Base-by-base conservation (phyloP, 2,113 vertebrate genomes). In the Cebidichthys violaceus region DNA sequence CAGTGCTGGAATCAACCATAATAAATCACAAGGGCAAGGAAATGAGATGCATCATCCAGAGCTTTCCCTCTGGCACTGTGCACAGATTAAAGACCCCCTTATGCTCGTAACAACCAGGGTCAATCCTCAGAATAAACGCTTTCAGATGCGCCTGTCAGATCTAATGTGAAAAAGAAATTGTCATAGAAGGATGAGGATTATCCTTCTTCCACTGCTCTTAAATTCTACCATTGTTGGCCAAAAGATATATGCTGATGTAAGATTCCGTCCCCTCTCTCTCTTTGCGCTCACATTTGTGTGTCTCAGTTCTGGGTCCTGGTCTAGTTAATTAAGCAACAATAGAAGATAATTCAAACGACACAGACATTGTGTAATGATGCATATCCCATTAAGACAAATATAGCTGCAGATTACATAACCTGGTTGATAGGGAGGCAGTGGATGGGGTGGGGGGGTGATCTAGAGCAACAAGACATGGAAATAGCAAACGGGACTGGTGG, bases 371-470 rank as follows among this genome's bases (percentile, higher is more conserved):
- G 94, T 86, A 92, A 93, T 92, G 77, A 75, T 54, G 88, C 83
- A 79, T 73, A 75, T 89, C 86, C 82, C 87, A 87, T 86, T 81
- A 84, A 83, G 79, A 89, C 88, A 90, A 93, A 94, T 91, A 92
- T 91, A 89, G 85, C 82, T 69, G 66, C 73, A 24, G 75, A 90
- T 93, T 92, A 88, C 87, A 92, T 92, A 89, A 94, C 89, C 86
- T 90, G 62, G 59, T 75, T 90, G 86, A 70, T 65, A 79, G 67
- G 52, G 33, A 68, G 59, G 77, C 80, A 88, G 89, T 64, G 75
- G 59, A 85, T 78, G 75, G 70, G 10, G 60, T 3, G 20, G 37
- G 39, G 60, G 43, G 82, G 52, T 47, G 72, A 77, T 84, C 81
- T 71, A 76, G 70, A 75, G 83, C 62, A 79, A 79, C 62, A 87